Evolutionary conservation across 2,797 vertebrate genomes (phyloP).

Genomic region (Propithecus perrieri): DNA sequence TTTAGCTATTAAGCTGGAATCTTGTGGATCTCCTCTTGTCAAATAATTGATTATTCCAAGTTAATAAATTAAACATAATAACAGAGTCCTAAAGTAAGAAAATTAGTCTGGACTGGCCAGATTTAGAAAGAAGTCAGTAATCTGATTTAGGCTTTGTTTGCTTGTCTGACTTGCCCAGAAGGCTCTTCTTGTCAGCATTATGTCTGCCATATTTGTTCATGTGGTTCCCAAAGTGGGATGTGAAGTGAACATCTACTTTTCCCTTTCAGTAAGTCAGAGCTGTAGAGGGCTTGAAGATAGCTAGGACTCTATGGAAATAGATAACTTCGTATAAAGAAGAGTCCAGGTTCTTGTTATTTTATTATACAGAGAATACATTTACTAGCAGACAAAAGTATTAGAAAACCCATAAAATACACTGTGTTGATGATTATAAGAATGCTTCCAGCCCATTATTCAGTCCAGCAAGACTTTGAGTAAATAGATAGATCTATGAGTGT

Average conservation of each 20-base stretch:
- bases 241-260: neutral
- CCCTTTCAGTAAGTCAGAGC: neutral
- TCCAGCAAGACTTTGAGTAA: conserved; percentile 42
- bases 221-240: neutral
- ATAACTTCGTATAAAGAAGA: neutral
- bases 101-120: neutral
- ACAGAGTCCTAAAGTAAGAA: neutral
- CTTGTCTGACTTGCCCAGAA: neutral
- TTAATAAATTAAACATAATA: conserved; percentile 10
- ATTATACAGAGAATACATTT: conserved; percentile 5
- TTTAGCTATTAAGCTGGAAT: neutral
- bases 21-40: neutral
- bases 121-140: neutral
- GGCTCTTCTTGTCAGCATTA: neutral
- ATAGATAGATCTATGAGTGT: neutral
- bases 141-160: neutral
- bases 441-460: conserved; percentile 11
- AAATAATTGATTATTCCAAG: conserved; percentile 16
- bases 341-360: conserved; percentile 20
- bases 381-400: conserved; percentile 4
- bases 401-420: neutral
- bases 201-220: neutral
- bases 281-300: neutral
- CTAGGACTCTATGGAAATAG: neutral
- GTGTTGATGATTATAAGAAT: conserved; percentile 1